Conservation (phyloP, 1,140 invertebrate species). For the Bombus pyrosoma region DNA sequence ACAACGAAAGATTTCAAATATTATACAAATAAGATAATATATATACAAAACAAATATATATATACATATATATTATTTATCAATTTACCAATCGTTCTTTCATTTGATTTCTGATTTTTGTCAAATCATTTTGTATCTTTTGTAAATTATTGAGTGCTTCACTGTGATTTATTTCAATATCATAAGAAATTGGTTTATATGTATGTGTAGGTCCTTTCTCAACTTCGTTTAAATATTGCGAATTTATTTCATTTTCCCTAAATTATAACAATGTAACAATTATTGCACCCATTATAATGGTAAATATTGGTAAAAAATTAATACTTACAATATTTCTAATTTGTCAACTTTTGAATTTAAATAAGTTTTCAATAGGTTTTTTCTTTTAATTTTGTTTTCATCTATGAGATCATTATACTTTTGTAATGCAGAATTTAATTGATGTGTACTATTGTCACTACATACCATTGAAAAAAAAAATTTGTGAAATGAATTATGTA, state of each 20-base stretch:
- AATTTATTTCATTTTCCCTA: conserved; percentile 49
- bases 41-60: not conserved
- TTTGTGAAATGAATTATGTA: conserved; percentile 73
- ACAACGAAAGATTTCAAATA: conserved; percentile 41
- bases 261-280: conserved; percentile 18
- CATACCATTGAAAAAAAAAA: conserved; percentile 72
- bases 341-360: conserved; percentile 50
- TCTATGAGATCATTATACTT: conserved; percentile 61
- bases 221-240: conserved; percentile 33
- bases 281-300: not conserved
- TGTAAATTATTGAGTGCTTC: conserved; percentile 37
- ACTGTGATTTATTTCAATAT: conserved; percentile 37
- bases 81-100: conserved; percentile 56
- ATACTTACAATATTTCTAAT: conserved; percentile 61
- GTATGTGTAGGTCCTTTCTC: conserved; percentile 33
- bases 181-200: conserved; percentile 42
- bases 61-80: not conserved
- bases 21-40: not conserved
- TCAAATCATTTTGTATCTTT: conserved; percentile 44
- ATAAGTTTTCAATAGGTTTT: conserved; percentile 54
- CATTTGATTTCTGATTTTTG: conserved; percentile 51
- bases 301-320: not conserved
- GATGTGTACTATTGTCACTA: conserved; percentile 46
- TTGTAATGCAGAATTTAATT: conserved; percentile 64
- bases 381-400: conserved; percentile 57